Percentiles rank a stretch among this genome's conserved stretches.
These are phyloP conservation scores for Dicycla oo DNA, from an alignment of 2,888 invertebrate genomes.

Conservation along the genomic window DNA sequence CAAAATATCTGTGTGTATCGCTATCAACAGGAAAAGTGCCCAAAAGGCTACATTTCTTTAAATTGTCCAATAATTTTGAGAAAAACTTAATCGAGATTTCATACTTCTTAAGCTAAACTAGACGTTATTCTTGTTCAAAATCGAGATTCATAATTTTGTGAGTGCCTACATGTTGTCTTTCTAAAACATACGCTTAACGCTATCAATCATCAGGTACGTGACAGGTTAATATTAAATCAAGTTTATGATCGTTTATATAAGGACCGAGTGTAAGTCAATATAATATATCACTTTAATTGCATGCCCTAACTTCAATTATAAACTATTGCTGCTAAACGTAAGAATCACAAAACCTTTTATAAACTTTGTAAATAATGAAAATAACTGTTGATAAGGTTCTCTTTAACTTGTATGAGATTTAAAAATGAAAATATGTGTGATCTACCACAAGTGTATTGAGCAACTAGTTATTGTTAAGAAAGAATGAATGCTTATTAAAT, in stretches of 20 bases:
- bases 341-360: too few species aligned
- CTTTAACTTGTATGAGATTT: too few species aligned
- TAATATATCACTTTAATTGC: constrained; percentile 8
- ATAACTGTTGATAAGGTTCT: too few species aligned
- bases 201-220: constrained; percentile 30
- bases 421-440: too few species aligned
- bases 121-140: not conserved
- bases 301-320: too few species aligned
- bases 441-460: too few species aligned
- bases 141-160: not conserved
- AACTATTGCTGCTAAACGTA: not conserved
- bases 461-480: too few species aligned
- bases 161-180: not conserved
- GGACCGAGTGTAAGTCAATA: not conserved
- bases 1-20: not conserved
- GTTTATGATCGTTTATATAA: constrained; percentile 2
- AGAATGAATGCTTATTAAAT: too few species aligned
- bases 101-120: not conserved
- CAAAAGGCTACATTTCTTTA: not conserved
- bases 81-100: not conserved
- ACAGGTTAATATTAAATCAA: constrained; percentile 31
- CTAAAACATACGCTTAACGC: not conserved
- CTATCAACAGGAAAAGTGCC: not conserved
- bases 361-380: too few species aligned
- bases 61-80: too few species aligned